A percentile compares a stretch with the other conserved stretches of the same genome.
These are phyloP conservation scores for Bembecia ichneumoniformis DNA, from an alignment of 2,888 invertebrate species.

Conservation along the genomic window DNA sequence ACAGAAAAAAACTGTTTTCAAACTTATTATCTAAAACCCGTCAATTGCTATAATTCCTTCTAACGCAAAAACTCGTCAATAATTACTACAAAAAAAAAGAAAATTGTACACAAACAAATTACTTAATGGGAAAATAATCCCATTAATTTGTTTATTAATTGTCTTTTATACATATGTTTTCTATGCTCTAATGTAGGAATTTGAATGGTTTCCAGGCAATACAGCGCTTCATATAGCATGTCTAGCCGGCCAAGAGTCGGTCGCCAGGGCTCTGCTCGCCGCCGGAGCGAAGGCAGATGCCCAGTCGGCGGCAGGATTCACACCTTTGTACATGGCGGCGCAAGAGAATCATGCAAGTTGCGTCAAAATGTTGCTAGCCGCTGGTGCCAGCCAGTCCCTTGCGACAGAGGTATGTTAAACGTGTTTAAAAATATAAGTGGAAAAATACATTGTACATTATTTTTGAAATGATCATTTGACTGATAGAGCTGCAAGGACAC, in stretches of 20 bases:
- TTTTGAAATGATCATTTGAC: no score
- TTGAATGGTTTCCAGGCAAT: conserved; percentile 51
- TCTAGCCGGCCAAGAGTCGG: conserved; percentile 95
- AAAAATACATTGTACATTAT: no score
- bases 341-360: conserved; percentile 97
- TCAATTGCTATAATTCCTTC: no score
- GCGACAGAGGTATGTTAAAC: conserved; percentile 87
- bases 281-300: conserved; percentile 96
- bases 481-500: no score
- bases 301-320: conserved; percentile 97
- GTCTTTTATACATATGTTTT: neutral
- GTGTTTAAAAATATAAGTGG: no score
- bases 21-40: no score
- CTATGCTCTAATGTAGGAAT: neutral
- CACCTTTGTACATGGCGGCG: conserved; percentile 98
- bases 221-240: conserved; percentile 98
- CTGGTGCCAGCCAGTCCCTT: conserved; percentile 95
- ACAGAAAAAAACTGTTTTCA: no score
- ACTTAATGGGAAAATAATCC: no score
- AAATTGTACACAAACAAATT: no score
- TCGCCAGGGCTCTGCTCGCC: conserved; percentile 91
- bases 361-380: conserved; percentile 90
- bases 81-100: no score
- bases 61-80: no score
- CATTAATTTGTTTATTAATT: conserved; percentile 2